phyloP scores from a whole-genome alignment of 2,888 invertebrate genomes.

The Neria commutata region DNA sequence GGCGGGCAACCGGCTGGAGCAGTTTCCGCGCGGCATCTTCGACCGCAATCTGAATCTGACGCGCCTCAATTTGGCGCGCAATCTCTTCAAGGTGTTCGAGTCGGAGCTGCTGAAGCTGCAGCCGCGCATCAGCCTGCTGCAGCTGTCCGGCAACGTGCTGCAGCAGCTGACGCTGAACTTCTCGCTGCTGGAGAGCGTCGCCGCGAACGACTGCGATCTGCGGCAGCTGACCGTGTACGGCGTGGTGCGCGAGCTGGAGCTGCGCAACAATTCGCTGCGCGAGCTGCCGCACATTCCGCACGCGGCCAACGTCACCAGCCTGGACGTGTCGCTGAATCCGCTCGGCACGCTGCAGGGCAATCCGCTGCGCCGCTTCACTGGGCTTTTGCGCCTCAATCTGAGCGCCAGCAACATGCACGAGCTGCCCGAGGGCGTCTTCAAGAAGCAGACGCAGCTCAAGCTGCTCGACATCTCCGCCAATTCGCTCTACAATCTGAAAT shows the following conservation, averaged over 20 bases:
- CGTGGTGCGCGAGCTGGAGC: slow-evolving; percentile 47
- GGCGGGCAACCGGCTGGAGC: slow-evolving; percentile 48
- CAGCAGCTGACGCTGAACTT: slow-evolving; percentile 54
- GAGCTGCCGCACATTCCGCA: slow-evolving; percentile 55
- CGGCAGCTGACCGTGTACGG: slow-evolving; percentile 52
- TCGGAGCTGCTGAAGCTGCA: slow-evolving; percentile 52
- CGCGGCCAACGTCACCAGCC: slow-evolving; percentile 49
- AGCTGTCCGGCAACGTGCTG: slow-evolving; percentile 53
- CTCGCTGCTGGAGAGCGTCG: slow-evolving; percentile 41
- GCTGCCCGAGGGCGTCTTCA: slow-evolving; percentile 53
- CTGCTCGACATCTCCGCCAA: slow-evolving; percentile 54
- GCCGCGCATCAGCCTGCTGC: slow-evolving; percentile 43
- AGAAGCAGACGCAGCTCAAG: slow-evolving; percentile 51
- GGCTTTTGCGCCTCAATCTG: slow-evolving; percentile 49
- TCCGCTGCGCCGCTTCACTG: slow-evolving; percentile 50
- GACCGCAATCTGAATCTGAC: slow-evolving; percentile 52
- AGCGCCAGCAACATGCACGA: slow-evolving; percentile 53
- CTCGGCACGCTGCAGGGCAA: slow-evolving; percentile 52
- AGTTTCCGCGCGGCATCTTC: slow-evolving; percentile 50
- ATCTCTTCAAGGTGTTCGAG: slow-evolving; percentile 51
- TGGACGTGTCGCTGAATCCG: slow-evolving; percentile 55
- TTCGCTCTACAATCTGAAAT: slow-evolving; percentile 53
- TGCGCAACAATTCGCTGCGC: slow-evolving; percentile 55
- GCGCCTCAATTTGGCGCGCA: slow-evolving; percentile 47
- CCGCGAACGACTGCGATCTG: slow-evolving; percentile 53